Conservation (phyloP, 2,888 invertebrate genomes). For the Yponomeuta cagnagella region DNA sequence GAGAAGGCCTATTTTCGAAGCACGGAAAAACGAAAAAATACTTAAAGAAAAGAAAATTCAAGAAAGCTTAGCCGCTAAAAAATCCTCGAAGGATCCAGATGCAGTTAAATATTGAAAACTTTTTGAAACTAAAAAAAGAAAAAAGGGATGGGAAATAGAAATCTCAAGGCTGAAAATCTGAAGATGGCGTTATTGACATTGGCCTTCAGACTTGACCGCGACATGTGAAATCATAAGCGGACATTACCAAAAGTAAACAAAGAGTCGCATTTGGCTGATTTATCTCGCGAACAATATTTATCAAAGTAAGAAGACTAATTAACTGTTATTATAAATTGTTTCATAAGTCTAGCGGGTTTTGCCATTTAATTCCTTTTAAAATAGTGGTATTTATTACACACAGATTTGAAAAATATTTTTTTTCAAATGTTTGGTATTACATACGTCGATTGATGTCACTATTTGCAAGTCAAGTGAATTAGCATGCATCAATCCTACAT, state of each 20-base stretch:
- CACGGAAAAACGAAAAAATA: no score
- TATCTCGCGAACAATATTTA: background rate
- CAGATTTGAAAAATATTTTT: no score
- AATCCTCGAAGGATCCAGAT: no score
- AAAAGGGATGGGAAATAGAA: constrained; percentile 15
- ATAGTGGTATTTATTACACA: no score
- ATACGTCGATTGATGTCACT: background rate
- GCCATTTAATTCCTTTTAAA: no score
- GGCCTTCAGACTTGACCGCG: constrained; percentile 40
- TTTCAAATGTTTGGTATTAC: no score
- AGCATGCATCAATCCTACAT: background rate
- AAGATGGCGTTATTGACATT: constrained; percentile 48
- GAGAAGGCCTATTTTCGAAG: background rate
- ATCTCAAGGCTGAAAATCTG: constrained; percentile 7
- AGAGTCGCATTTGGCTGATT: background rate
- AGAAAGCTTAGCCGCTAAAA: no score
- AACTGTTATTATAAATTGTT: background rate
- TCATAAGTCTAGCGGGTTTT: background rate
- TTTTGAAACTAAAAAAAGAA: constrained; percentile 11
- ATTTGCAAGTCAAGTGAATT: background rate
- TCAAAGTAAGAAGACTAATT: no score
- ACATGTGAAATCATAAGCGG: background rate
- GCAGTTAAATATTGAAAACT: no score
- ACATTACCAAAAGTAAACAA: constrained; percentile 13
- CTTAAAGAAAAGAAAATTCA: no score